A percentile compares a stretch with the other conserved stretches of the same genome.
Conservation (phyloP, 2,113 vertebrate genomes). For the Trogon melanurus region DNA sequence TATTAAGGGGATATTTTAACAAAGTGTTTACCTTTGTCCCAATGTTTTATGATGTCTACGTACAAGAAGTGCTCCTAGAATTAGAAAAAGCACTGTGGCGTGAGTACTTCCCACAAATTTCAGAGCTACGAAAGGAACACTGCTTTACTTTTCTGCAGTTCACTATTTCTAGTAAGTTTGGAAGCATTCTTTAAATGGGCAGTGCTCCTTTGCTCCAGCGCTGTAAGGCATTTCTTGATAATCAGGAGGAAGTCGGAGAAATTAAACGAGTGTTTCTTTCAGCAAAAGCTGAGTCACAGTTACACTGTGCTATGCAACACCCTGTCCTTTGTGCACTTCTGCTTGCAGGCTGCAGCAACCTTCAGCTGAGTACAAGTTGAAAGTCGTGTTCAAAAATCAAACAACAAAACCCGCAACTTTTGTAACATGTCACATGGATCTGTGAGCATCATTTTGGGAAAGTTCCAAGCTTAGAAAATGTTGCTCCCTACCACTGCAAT, state of each 20-base stretch:
- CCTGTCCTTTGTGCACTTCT: background rate
- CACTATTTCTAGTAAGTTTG: background rate
- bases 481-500: background rate
- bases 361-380: background rate
- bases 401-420: conserved; percentile 38
- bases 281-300: conserved; percentile 55
- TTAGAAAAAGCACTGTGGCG: background rate
- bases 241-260: conserved; percentile 40
- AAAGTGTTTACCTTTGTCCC: background rate
- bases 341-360: background rate
- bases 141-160: background rate
- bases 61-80: background rate
- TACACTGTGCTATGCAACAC: background rate
- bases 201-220: background rate
- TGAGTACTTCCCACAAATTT: background rate
- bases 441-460: conserved; percentile 30
- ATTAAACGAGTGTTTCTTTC: background rate
- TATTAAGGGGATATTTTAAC: background rate
- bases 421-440: conserved; percentile 59
- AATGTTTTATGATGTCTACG: background rate
- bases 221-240: conserved; percentile 22
- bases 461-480: conserved; percentile 38
- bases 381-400: conserved; percentile 51
- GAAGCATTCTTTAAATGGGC: background rate
- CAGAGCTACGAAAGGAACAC: background rate